Conservation (phyloP, 35 echinoderm and acorn worm species). For the Diadema setosum region DNA sequence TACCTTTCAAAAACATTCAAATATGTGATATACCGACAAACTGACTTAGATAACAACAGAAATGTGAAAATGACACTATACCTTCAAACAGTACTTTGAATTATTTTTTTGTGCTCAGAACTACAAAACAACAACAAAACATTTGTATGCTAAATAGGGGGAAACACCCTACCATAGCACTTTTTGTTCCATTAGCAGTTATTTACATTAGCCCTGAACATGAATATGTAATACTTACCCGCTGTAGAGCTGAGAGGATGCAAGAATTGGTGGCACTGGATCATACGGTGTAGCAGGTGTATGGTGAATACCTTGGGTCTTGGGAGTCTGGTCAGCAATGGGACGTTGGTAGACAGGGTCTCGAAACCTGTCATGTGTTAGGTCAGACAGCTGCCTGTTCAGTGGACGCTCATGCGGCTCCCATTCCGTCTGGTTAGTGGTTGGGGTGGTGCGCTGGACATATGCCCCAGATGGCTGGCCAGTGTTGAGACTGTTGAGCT, state of each 20-base stretch:
- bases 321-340: neutral
- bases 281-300: neutral
- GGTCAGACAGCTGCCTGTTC: constrained; percentile 40
- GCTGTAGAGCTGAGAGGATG: neutral
- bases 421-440: neutral
- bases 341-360: neutral
- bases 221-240: too few species aligned
- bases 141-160: too few species aligned
- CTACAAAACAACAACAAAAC: too few species aligned
- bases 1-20: too few species aligned
- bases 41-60: too few species aligned
- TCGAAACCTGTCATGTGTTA: constrained; percentile 13
- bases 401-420: constrained; percentile 34
- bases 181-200: too few species aligned
- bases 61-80: too few species aligned
- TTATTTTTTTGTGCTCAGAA: too few species aligned
- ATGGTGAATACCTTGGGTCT: neutral
- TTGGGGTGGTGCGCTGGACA: constrained; percentile 10
- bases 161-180: too few species aligned
- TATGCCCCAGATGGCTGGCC: neutral
- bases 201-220: too few species aligned
- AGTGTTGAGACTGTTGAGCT: neutral
- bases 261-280: neutral
- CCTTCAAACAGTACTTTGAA: too few species aligned
- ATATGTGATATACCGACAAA: too few species aligned